Evolutionary conservation across 2,888 invertebrate species (phyloP).

Genomic region (Limnephilus rhombicus): DNA sequence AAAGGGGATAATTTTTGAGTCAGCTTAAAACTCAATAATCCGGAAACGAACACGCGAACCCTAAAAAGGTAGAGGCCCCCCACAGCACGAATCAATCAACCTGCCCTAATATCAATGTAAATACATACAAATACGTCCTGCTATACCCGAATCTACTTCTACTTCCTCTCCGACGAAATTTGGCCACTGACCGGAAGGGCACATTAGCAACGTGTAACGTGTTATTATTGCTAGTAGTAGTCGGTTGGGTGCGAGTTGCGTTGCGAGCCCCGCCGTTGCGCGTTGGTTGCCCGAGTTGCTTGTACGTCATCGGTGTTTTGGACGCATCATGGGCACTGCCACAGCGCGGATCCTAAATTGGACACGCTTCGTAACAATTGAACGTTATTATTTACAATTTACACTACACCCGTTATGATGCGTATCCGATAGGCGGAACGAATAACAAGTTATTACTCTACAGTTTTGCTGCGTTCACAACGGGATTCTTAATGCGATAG

Average conservation of each 20-base stretch:
- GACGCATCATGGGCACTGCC: constrained; percentile 2
- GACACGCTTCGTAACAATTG: constrained; percentile 32
- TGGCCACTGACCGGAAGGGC: constrained; percentile 6
- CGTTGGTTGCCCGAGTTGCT: not conserved
- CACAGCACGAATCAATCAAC: not conserved
- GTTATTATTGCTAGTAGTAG: not conserved
- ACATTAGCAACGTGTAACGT: not conserved
- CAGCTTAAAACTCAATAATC: not conserved
- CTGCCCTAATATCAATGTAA: not conserved
- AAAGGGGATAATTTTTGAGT: not conserved
- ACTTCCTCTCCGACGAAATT: constrained; percentile 15
- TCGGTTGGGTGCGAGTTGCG: not conserved
- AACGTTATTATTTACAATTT: constrained; percentile 16
- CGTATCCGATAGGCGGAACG: not conserved
- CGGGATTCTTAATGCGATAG: not conserved
- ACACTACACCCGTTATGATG: constrained; percentile 3
- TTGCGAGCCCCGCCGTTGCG: not conserved
- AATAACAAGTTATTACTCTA: constrained; percentile 9
- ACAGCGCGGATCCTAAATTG: constrained; percentile 38
- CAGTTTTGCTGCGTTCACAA: not conserved
- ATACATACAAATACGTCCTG: not conserved
- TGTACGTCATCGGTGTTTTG: not conserved
- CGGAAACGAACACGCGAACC: not conserved
- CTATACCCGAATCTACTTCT: not conserved
- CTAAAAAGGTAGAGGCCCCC: not conserved